Percentiles rank a stretch among this genome's conserved stretches.
Evolutionary conservation across 1,140 invertebrate species (phyloP).

Genomic region (Portunus trituberculatus): DNA sequence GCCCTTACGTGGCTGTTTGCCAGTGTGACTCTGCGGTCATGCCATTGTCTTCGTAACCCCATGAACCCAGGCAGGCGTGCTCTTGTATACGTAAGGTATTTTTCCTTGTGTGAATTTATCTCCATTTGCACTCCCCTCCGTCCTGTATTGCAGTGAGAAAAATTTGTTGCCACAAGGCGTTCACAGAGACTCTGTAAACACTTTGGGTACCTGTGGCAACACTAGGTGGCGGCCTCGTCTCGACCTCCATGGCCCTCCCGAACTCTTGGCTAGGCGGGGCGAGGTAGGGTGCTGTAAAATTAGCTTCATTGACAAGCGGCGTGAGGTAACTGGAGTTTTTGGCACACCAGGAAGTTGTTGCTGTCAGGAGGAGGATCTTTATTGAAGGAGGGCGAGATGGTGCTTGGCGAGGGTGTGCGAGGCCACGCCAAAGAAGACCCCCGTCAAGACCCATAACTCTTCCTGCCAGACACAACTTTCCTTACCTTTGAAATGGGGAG

Average conservation of each 20-base stretch:
- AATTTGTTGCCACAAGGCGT: background rate
- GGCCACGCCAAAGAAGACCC: too few relatives aligned
- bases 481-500: too few relatives aligned
- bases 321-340: background rate
- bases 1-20: slow-evolving; percentile 21
- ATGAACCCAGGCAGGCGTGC: background rate
- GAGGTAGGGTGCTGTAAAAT: background rate
- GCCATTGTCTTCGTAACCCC: background rate
- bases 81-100: background rate
- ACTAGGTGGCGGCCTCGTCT: background rate
- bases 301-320: slow-evolving; percentile 20
- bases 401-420: background rate
- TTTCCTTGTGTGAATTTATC: background rate
- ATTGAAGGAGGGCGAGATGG: background rate
- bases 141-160: background rate
- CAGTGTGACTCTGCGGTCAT: background rate
- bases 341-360: background rate
- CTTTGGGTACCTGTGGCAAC: background rate
- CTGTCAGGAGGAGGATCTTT: slow-evolving; percentile 1
- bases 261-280: background rate
- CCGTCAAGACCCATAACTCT: too few relatives aligned
- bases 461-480: too few relatives aligned
- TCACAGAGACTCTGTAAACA: background rate
- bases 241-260: background rate
- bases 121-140: background rate